Percentiles rank a stretch among this genome's conserved stretches.
These are phyloP conservation scores for Drosophila bifasciata DNA, from an alignment of 1,140 invertebrate species.

Conservation along the genomic window DNA sequence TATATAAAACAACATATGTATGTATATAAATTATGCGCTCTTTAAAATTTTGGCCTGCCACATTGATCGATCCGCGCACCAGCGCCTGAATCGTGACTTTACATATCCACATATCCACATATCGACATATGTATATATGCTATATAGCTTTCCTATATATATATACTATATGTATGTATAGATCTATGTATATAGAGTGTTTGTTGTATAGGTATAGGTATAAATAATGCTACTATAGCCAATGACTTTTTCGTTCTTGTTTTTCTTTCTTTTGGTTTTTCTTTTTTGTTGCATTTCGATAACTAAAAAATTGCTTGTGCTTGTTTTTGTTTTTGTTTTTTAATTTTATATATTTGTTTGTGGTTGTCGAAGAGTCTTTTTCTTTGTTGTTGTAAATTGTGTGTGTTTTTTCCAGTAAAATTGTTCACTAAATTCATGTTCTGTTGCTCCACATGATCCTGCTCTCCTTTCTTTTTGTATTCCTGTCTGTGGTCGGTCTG, in stretches of 20 bases:
- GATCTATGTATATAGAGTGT: constrained; percentile 24
- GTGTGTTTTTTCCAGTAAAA: constrained; percentile 24
- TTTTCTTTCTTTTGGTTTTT: constrained; percentile 45
- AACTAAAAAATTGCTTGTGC: constrained; percentile 62
- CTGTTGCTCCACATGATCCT: neutral
- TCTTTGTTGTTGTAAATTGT: constrained; percentile 43
- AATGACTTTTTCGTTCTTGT: constrained; percentile 58
- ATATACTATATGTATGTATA: constrained; percentile 14
- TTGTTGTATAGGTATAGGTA: constrained; percentile 39
- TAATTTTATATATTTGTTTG: neutral
- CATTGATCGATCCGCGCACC: constrained; percentile 64
- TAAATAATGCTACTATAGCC: constrained; percentile 58
- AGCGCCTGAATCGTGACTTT: constrained; percentile 59
- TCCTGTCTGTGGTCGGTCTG: constrained; percentile 28
- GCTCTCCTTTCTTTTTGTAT: neutral
- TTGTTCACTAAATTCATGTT: constrained; percentile 39
- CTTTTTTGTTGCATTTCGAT: constrained; percentile 47
- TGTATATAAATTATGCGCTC: constrained; percentile 68
- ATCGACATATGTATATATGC: constrained; percentile 17
- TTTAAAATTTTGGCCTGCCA: constrained; percentile 75
- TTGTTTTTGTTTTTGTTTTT: constrained; percentile 37
- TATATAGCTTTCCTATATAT: constrained; percentile 1
- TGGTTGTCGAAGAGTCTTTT: constrained; percentile 46
- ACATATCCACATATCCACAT: constrained; percentile 44
- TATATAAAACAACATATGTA: constrained; percentile 56